Evolutionary conservation across 2,113 vertebrate genomes (phyloP), one percentile per base, ranked within the genome.

Genomic region (Tragelaphus scriptus): DNA sequence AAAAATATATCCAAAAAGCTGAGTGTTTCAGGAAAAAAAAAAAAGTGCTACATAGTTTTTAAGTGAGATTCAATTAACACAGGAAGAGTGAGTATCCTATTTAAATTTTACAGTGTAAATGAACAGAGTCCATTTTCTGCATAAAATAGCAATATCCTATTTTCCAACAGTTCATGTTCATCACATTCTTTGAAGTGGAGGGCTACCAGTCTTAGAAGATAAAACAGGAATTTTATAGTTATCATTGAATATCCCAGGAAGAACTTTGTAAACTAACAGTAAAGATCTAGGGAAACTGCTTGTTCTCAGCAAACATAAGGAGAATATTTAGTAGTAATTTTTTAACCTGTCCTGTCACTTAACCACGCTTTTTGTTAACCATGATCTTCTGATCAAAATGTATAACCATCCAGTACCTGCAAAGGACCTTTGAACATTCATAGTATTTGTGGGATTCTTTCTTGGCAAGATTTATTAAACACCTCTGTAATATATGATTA

Each of bases 81-180:
- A 40, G 40, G 26, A 15, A 28, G 49, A 47, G 4, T 53, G 59
- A 93, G 21, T 36, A 71, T 71, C 12, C 40, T 77, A 26, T 44
- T 77, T 93, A n/a, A 56, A 51, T 75, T 91, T 91, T 49, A 61
- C 51, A 93, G 14, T 49, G 2, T 82, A 79, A 59, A 19, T 25
- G 40, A 87, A 75, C 26, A 88, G 86, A 90, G 96, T 97, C 15
- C 30, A 58, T 89, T 97, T 95, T 93, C 17, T 85, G 23, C 25
- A 9, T 68, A 86, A 86, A 94, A 28, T n/a, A 89, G n/a, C 28
- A 81, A 5, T 88, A 87, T 3, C 7, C 14, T 75, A 3, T 68
- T 65, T 80, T 75, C 30, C n/a, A 82, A 3, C 55, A 44, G 55
- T 95, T 81, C 25, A 56, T 21, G 44, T 93, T 84, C 21, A 82